These are phyloP conservation scores for Oscarella lobularis DNA, from an alignment of 37 sponge, comb jelly and placozoan genomes.

Conservation along the genomic window DNA sequence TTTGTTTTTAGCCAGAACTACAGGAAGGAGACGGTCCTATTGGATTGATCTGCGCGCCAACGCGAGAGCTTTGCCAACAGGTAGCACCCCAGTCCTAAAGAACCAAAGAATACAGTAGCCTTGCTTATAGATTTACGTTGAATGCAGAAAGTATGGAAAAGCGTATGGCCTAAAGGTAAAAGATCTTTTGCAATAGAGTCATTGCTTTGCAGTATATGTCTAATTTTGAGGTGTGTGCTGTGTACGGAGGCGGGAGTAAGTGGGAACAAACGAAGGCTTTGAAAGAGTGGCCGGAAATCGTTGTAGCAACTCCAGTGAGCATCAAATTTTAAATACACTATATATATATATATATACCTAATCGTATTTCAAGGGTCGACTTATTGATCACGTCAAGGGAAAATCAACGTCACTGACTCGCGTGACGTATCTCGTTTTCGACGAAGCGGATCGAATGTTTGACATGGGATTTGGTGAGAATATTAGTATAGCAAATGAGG, in stretches of 20 bases:
- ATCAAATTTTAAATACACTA: neutral
- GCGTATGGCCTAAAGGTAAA: slow-evolving; percentile 63
- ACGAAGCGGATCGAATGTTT: slow-evolving; percentile 99
- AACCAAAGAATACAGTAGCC: no score
- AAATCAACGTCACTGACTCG: slow-evolving; percentile 70
- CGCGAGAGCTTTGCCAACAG: slow-evolving; percentile 97
- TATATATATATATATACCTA: neutral
- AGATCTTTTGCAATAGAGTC: neutral
- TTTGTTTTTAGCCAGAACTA: slow-evolving; percentile 49
- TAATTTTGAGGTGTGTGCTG: slow-evolving; percentile 20
- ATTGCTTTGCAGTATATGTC: neutral
- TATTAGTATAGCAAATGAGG: neutral
- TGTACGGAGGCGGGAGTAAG: slow-evolving; percentile 86
- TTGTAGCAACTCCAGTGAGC: slow-evolving; percentile 91
- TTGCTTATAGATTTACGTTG: slow-evolving; percentile 71
- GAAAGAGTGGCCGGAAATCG: slow-evolving; percentile 82
- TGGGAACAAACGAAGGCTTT: slow-evolving; percentile 89
- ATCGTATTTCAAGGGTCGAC: slow-evolving; percentile 48
- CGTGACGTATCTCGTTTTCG: slow-evolving; percentile 90
- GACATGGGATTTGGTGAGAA: slow-evolving; percentile 93
- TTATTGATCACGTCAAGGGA: slow-evolving; percentile 83
- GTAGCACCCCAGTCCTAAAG: no score
- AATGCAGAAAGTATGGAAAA: slow-evolving; percentile 73
- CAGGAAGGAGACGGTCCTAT: slow-evolving; percentile 92
- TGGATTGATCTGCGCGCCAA: slow-evolving; percentile 88